Evolutionary conservation across 2,113 vertebrate genomes (phyloP).

Genomic region (Lepus americanus): DNA sequence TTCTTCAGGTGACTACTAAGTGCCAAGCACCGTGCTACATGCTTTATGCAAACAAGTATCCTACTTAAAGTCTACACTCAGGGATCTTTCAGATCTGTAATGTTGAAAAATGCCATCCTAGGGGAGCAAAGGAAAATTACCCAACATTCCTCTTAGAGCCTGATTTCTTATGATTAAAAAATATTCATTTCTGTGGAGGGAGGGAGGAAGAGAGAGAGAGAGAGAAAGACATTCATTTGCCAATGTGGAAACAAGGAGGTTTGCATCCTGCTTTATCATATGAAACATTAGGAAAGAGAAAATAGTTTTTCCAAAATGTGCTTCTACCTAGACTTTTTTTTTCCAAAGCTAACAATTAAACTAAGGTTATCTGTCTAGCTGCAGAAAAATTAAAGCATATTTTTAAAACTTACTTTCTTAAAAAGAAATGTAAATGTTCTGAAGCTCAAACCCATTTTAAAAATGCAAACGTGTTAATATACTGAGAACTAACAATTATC

Average conservation of each 20-base stretch:
- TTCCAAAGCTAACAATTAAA: slow-evolving; percentile 72
- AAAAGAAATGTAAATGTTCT: slow-evolving; percentile 65
- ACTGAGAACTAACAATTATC: slow-evolving; percentile 53
- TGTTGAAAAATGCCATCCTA: background rate
- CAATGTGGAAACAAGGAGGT: background rate
- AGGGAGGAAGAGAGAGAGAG: background rate
- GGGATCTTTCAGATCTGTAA: background rate
- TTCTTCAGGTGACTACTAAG: background rate
- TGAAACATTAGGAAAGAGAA: slow-evolving; percentile 61
- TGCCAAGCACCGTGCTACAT: background rate
- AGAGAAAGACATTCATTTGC: background rate
- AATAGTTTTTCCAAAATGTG: slow-evolving; percentile 60
- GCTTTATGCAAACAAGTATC: background rate
- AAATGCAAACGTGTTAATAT: slow-evolving; percentile 75
- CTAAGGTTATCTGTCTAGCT: slow-evolving; percentile 64
- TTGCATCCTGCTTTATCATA: background rate
- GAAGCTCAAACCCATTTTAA: slow-evolving; percentile 63
- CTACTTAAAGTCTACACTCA: background rate
- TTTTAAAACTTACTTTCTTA: slow-evolving; percentile 65
- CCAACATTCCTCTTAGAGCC: background rate
- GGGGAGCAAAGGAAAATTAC: background rate
- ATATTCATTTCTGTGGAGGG: background rate
- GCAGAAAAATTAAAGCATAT: slow-evolving; percentile 61
- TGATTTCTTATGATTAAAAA: slow-evolving; percentile 43
- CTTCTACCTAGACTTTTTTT: slow-evolving; percentile 30